Evolutionary conservation across 1,140 invertebrate genomes (phyloP).

Genomic region (Potamilus streckersoni): DNA sequence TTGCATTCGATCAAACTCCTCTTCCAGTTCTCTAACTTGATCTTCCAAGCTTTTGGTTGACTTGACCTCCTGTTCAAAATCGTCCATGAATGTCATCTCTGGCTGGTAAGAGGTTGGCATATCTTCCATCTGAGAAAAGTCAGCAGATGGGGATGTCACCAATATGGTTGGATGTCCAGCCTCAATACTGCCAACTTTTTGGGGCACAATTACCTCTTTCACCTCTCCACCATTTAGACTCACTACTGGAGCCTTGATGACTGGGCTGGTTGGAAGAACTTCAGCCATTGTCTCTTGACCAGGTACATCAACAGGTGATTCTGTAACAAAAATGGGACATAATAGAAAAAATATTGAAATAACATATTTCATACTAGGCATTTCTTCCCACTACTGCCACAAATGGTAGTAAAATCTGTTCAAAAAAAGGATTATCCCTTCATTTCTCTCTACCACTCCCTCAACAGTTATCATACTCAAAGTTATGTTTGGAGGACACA

Average conservation of each 20-base stretch:
- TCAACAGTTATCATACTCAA: too few species aligned
- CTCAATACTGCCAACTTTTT: conserved; percentile 18
- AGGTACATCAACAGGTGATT: conserved; percentile 48
- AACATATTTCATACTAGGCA: too few species aligned
- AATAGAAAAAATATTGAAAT: too few species aligned
- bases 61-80: conserved; percentile 38
- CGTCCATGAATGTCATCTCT: conserved; percentile 40
- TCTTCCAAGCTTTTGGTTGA: conserved; percentile 52
- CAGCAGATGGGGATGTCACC: conserved; percentile 4
- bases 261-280: conserved; percentile 18
- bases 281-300: conserved; percentile 4
- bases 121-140: conserved; percentile 19
- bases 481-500: too few species aligned
- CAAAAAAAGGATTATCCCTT: too few species aligned
- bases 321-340: conserved; percentile 33
- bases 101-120: conserved; percentile 48
- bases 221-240: conserved; percentile 25
- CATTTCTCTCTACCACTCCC: too few species aligned
- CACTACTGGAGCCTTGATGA: conserved; percentile 35
- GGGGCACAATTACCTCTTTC: conserved; percentile 30
- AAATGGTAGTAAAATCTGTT: too few species aligned
- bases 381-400: too few species aligned
- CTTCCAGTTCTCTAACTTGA: conserved; percentile 54
- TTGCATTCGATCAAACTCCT: conserved; percentile 40
- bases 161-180: conserved; percentile 28